Base-by-base conservation (phyloP, 2,888 invertebrate genomes). In the Chironomus riparius region DNA sequence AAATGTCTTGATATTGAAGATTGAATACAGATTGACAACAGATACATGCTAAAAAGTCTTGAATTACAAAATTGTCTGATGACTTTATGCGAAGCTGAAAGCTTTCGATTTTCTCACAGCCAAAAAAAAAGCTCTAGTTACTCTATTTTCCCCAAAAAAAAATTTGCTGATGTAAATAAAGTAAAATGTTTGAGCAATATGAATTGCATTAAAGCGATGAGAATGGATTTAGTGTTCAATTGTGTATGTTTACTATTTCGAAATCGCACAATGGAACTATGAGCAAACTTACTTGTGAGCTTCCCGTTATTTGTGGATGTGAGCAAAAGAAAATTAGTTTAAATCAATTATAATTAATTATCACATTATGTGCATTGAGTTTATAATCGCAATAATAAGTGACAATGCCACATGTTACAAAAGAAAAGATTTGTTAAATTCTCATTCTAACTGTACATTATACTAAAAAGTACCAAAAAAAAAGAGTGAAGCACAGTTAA, bases 201-300 rank as follows among this genome's bases (percentile, higher is more conserved):
- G 13, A 4, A 65, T 24, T 65, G 65, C 65, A 71, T 71, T 22
- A 21, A 61, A 47, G 48, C 70, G 70, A 70, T 70, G 71, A 56
- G 61, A 71, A 71, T 71, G 71, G 71, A 71, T 56, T 71, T 71
- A 61, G 24, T 70, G 70, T 56, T 21, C 71, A 24, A 22, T 28
- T 15, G 18, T 13, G 65, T 18, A 65, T 65, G 65, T 18, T 18
- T 21, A 24, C 65, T 24, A 21, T 65, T 65, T 65, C 21, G 13
- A 18, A 65, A 65, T 24, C 5, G 65, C 3, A 56, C 15, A 56
- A 56, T 56, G 15, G 18, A 56, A 56, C 18, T 18, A 56, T 18
- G 56, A 15, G 56, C n/a, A 56, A 56, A 56, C n/a, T 56, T 15
- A 56, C 15, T 50, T 18, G 38, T 56, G 5, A 56, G 56, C 56